A percentile compares a stretch with the other conserved stretches of the same genome.
phyloP scores from a whole-genome alignment of 2,888 invertebrate genomes.

The Ferdinandea cuprea region DNA sequence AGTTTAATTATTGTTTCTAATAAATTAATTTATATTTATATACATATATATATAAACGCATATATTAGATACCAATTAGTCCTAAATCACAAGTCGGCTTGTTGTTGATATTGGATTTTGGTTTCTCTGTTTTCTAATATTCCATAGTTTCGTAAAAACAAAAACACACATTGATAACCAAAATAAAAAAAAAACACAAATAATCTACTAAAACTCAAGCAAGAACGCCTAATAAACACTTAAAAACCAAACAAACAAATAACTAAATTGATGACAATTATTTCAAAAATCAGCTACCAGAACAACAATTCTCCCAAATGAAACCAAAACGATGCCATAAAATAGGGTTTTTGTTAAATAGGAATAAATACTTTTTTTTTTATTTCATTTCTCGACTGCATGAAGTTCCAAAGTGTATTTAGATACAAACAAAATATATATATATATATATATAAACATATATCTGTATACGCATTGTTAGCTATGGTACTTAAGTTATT shows the following conservation, averaged over 20 bases:
- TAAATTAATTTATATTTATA: constrained; percentile 71
- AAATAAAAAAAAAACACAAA: constrained; percentile 44
- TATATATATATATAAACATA: constrained; percentile 13
- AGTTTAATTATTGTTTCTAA: constrained; percentile 73
- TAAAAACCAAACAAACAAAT: constrained; percentile 11
- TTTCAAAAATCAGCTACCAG: constrained; percentile 30
- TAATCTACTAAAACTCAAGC: constrained; percentile 41
- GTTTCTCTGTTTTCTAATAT: constrained; percentile 68
- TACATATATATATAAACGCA: constrained; percentile 53
- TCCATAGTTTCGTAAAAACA: constrained; percentile 67
- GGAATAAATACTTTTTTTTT: too few relatives aligned
- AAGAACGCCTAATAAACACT: constrained; percentile 17
- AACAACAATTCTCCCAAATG: constrained; percentile 2
- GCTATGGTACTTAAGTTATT: constrained; percentile 65
- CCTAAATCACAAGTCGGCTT: constrained; percentile 65
- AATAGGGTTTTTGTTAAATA: constrained; percentile 38
- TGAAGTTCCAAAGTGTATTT: constrained; percentile 64
- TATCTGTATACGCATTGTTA: constrained; percentile 47
- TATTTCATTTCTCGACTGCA: constrained; percentile 42
- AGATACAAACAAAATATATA: constrained; percentile 22
- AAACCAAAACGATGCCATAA: constrained; percentile 64
- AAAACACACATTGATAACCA: constrained; percentile 60
- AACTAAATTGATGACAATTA: constrained; percentile 15
- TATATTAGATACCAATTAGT: constrained; percentile 68
- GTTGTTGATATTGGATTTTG: constrained; percentile 64